phyloP scores from a whole-genome alignment of 2,797 vertebrate genomes.

The Trachurus trachurus region DNA sequence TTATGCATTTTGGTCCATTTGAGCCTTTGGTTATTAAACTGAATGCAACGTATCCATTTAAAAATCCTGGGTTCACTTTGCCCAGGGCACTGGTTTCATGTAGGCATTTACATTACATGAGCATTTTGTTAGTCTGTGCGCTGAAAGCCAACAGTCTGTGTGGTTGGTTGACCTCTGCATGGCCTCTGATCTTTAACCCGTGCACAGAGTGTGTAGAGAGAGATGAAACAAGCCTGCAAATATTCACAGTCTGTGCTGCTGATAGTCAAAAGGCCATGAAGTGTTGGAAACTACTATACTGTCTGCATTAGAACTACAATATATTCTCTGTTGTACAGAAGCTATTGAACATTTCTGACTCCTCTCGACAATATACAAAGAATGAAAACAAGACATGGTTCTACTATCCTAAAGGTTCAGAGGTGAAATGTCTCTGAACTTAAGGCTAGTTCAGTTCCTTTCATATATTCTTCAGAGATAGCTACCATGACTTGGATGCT shows the following conservation, averaged over 20 bases:
- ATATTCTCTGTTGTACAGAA: neutral
- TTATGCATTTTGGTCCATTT: slow-evolving; percentile 1
- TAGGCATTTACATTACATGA: slow-evolving; percentile 60
- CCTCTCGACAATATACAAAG: neutral
- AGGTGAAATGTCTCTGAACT: no score
- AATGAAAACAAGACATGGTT: no score
- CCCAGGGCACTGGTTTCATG: slow-evolving; percentile 39
- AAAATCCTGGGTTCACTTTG: slow-evolving; percentile 23
- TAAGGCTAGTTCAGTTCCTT: no score
- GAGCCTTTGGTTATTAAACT: neutral
- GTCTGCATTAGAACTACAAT: neutral
- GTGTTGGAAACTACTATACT: neutral
- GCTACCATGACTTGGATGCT: no score
- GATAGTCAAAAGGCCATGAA: slow-evolving; percentile 4
- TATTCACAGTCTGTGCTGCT: slow-evolving; percentile 21
- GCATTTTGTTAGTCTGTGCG: slow-evolving; percentile 55
- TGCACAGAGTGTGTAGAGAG: slow-evolving; percentile 23
- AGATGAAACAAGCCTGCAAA: slow-evolving; percentile 32
- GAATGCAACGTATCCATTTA: neutral
- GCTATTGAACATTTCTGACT: neutral
- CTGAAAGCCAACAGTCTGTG: slow-evolving; percentile 52
- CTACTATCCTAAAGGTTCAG: no score
- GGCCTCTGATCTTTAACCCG: slow-evolving; percentile 58
- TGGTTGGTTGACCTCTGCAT: slow-evolving; percentile 56
- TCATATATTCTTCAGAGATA: no score